A percentile compares a stretch with the other conserved stretches of the same genome.
phyloP scores from a whole-genome alignment of 1,140 invertebrate species.

The Trichomalopsis sarcophagae region DNA sequence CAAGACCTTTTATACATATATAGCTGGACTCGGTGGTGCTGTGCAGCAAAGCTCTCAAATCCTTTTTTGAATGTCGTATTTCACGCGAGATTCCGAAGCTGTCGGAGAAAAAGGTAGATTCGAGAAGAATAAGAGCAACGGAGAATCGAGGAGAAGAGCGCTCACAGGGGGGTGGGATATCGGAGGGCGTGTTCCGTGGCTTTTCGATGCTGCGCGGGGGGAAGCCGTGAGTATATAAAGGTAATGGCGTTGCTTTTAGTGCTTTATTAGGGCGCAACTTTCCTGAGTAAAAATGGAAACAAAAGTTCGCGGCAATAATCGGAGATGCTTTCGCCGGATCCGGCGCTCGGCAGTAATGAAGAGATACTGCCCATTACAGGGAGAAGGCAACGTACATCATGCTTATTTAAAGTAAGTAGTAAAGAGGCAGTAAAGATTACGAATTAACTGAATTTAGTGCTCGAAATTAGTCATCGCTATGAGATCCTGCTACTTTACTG shows the following conservation, averaged over 20 bases:
- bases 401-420: not conserved
- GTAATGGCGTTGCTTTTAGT: conserved; percentile 3
- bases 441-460: not conserved
- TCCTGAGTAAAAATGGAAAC: not conserved
- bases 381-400: not conserved
- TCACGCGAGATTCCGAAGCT: not conserved
- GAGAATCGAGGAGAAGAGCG: not conserved
- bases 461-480: not conserved
- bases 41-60: no score
- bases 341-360: not conserved
- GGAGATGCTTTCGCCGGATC: no score
- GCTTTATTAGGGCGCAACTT: conserved; percentile 10
- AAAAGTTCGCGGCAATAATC: not conserved
- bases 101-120: not conserved
- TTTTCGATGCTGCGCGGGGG: not conserved
- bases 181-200: no score
- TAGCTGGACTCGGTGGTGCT: no score
- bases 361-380: not conserved
- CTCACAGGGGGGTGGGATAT: not conserved
- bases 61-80: no score
- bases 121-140: not conserved
- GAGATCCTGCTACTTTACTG: not conserved
- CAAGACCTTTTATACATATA: no score
- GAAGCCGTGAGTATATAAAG: not conserved
- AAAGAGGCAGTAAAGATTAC: not conserved